Conservation (phyloP, 1,140 invertebrate species). For the Patella vulgata region DNA sequence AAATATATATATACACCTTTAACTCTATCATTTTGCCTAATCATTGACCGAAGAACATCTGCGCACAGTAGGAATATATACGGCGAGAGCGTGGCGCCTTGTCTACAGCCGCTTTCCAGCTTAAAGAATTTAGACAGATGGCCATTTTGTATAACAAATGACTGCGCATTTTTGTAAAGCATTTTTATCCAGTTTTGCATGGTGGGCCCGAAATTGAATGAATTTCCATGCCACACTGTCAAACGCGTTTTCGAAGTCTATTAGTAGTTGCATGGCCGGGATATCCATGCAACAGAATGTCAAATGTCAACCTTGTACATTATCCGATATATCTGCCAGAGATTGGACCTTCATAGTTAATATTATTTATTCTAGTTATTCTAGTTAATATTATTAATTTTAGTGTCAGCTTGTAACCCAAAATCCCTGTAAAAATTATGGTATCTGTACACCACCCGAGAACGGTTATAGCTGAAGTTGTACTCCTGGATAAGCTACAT, state of each 20-base stretch:
- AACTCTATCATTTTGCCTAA: not conserved
- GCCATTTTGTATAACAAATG: slow-evolving; percentile 11
- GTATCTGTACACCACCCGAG: too few relatives aligned
- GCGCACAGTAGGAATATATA: slow-evolving; percentile 14
- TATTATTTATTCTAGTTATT: too few relatives aligned
- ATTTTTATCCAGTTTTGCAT: slow-evolving; percentile 1
- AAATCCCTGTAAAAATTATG: too few relatives aligned
- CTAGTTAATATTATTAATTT: too few relatives aligned
- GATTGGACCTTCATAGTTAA: too few relatives aligned
- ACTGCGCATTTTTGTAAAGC: not conserved
- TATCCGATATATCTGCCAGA: too few relatives aligned
- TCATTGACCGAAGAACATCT: not conserved
- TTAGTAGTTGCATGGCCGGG: slow-evolving; percentile 1
- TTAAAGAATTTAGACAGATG: slow-evolving; percentile 5
- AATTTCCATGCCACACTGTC: slow-evolving; percentile 4
- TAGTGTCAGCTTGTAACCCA: too few relatives aligned
- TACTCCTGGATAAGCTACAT: too few relatives aligned
- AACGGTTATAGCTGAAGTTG: too few relatives aligned
- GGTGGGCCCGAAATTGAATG: not conserved
- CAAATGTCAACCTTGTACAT: too few relatives aligned
- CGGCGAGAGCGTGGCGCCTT: slow-evolving; percentile 12
- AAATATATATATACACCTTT: not conserved
- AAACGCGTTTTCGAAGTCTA: slow-evolving; percentile 9
- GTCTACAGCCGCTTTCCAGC: slow-evolving; percentile 5
- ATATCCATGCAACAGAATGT: too few relatives aligned